Conservation (phyloP, 2,888 invertebrate species). For the Drosophila picticornis region DNA sequence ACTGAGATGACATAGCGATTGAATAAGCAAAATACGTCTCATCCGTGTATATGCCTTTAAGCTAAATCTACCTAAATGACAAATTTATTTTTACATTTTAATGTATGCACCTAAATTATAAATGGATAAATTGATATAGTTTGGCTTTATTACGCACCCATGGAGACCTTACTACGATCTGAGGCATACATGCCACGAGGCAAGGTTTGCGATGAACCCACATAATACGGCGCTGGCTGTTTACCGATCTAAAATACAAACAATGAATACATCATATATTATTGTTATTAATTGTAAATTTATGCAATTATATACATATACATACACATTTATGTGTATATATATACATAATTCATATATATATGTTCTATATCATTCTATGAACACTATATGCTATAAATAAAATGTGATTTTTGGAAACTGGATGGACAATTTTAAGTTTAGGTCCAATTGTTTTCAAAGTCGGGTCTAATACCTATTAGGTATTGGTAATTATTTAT, state of each 20-base stretch:
- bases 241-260: constrained; percentile 82
- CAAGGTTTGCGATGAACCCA: constrained; percentile 84
- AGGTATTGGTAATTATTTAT: not conserved
- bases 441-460: not conserved
- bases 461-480: not conserved
- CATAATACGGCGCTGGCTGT: constrained; percentile 85
- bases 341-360: not conserved
- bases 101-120: constrained; percentile 2
- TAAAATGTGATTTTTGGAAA: not conserved
- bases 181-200: constrained; percentile 86
- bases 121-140: not conserved
- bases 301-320: not conserved
- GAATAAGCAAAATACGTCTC: constrained; percentile 1
- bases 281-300: not conserved
- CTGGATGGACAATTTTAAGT: not conserved
- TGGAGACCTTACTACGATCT: constrained; percentile 84
- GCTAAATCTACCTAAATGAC: constrained; percentile 1
- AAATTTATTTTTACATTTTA: not conserved
- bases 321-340: not conserved
- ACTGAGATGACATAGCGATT: constrained; percentile 3
- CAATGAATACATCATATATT: constrained; percentile 1
- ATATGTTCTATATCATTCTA: not conserved
- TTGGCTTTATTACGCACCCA: constrained; percentile 79
- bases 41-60: not conserved
- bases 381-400: not conserved